Evolutionary conservation across 2,113 vertebrate genomes (phyloP).

Genomic region (Macquaria australasica): DNA sequence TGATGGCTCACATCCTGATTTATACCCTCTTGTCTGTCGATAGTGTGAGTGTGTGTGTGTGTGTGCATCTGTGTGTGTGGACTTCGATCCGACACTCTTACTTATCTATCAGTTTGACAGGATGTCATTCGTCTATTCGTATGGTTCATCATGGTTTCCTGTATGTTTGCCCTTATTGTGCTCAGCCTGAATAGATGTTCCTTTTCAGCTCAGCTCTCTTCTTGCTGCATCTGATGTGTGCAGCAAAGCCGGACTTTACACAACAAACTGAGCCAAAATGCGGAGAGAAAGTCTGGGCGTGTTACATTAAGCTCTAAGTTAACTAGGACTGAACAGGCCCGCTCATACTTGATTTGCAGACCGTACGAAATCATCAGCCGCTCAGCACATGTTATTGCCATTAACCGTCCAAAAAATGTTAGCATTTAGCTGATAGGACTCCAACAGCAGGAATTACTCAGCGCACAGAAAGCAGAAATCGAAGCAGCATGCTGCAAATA

Average conservation of each 20-base stretch:
- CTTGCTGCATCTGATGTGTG: not conserved
- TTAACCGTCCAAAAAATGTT: slow-evolving; percentile 19
- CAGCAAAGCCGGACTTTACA: slow-evolving; percentile 14
- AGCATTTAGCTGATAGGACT: slow-evolving; percentile 27
- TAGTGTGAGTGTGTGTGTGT: slow-evolving; percentile 9
- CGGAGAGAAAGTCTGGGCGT: not conserved
- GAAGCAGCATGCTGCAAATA: slow-evolving; percentile 25
- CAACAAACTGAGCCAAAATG: slow-evolving; percentile 7
- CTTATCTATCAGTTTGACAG: slow-evolving; percentile 23
- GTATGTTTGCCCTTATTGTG: not conserved
- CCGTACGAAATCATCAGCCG: slow-evolving; percentile 15
- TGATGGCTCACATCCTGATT: slow-evolving; percentile 41
- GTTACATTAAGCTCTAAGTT: not conserved
- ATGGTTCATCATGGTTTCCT: slow-evolving; percentile 5
- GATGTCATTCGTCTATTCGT: slow-evolving; percentile 32
- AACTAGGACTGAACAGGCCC: not conserved
- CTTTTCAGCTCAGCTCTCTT: slow-evolving; percentile 15
- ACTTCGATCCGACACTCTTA: slow-evolving; percentile 12
- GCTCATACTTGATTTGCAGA: slow-evolving; percentile 23
- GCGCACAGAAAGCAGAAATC: slow-evolving; percentile 1
- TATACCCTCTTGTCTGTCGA: slow-evolving; percentile 6
- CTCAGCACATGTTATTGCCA: slow-evolving; percentile 17
- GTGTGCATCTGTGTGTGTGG: slow-evolving; percentile 22
- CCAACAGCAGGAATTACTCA: slow-evolving; percentile 25
- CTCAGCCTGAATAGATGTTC: not conserved